Evolutionary conservation across 2,113 vertebrate species (phyloP), one percentile per base, ranked within the genome.

Genomic region (Dipodomys spectabilis): DNA sequence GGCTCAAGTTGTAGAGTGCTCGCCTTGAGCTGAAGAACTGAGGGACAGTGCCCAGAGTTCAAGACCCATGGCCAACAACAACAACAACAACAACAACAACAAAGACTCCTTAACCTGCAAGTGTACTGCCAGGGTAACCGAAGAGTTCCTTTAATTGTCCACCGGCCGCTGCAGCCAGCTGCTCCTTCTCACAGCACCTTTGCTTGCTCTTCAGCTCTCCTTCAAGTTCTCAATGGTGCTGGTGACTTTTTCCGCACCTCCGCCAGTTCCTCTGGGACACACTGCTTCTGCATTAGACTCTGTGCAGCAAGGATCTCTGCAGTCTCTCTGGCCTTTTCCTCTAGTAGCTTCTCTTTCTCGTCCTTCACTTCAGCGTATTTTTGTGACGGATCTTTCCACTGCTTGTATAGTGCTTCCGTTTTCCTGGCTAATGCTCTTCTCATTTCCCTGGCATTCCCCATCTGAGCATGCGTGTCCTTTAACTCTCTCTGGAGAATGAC

Each of bases 401-500:
- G 98, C 88, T 91, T 94, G 44, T 88, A 97, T 53, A 99, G 44
- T 49, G 98, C 98, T 49, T 98, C 97, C 71, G 97, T 93, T 67
- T 97, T 97, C 79, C 92, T 22, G n/a, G 95, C 96, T 0, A 98
- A 97, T 45, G 86, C 86, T 23, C 96, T 97, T 86, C 99, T 98
- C 53, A 95, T 95, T n/a, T 98, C 97, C 6, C n/a, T 98, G 45
- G 97, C 97, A 2, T 97, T 98, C 93, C 99, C 98, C 4, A 97
- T 94, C 28, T 97, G 96, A 32, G 97, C 87, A 0, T 97, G 88
- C 81, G 97, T 98, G 0, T 98, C 95, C 85, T 98, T 97, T 22
- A 99, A 83, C 87, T 98, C 98, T 0, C 90, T 97, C 60, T 99
- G 98, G 82, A 99, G 96, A 39, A 97, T 95, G 75, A 95, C 53